phyloP scores from a whole-genome alignment of 2,888 invertebrate species.

The Sphaerolaimus hirsutus region DNA sequence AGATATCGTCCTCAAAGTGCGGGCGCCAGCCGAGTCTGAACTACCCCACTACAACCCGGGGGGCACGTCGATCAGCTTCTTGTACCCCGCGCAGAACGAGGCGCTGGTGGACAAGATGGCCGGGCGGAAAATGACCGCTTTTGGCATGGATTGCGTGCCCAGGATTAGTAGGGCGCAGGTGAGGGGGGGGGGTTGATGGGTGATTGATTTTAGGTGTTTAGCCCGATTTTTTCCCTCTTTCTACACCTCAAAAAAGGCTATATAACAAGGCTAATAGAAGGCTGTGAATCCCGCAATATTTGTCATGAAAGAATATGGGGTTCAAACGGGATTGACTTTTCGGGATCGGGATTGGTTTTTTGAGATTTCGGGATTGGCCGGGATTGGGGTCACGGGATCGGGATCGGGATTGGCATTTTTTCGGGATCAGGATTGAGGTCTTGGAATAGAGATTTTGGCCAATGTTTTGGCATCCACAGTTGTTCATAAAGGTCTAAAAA shows the following conservation, averaged over 20 bases:
- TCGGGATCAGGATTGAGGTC: no score
- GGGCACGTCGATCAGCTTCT: slow-evolving; percentile 50
- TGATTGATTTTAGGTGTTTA: background rate
- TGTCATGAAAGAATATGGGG: no score
- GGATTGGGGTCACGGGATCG: no score
- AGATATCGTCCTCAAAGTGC: slow-evolving; percentile 36
- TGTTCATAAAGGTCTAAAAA: no score
- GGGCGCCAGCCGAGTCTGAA: slow-evolving; percentile 44
- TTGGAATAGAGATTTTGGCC: no score
- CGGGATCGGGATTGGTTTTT: no score
- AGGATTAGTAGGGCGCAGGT: slow-evolving; percentile 57
- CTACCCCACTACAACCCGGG: slow-evolving; percentile 40
- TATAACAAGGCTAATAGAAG: no score
- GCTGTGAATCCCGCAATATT: no score
- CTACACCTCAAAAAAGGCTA: background rate
- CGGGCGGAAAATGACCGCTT: slow-evolving; percentile 46
- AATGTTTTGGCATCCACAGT: no score
- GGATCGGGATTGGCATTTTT: no score
- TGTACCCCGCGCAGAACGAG: slow-evolving; percentile 60
- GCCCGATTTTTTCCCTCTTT: background rate
- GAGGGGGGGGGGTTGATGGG: background rate
- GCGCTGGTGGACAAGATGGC: slow-evolving; percentile 43
- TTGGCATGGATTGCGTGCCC: slow-evolving; percentile 69
- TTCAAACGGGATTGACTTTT: no score
- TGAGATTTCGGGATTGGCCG: no score